These are phyloP conservation scores for Sula dactylatra DNA, from an alignment of 2,113 vertebrate species.

Conservation along the genomic window DNA sequence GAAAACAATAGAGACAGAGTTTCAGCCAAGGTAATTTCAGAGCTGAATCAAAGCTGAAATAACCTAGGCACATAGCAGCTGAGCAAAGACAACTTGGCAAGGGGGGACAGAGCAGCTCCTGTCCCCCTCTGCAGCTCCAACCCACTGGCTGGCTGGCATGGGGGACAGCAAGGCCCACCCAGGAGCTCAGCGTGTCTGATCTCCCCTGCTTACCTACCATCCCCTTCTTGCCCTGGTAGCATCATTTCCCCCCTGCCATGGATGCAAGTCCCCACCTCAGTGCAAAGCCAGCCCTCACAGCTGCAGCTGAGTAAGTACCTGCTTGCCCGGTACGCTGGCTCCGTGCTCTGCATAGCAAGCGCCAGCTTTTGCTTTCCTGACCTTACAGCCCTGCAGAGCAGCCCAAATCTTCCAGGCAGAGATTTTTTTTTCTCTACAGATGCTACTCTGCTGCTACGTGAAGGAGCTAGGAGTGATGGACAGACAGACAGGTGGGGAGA, in stretches of 20 bases:
- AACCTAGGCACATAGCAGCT: not conserved
- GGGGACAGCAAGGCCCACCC: not conserved
- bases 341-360: not conserved
- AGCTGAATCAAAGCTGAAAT: conserved; percentile 26
- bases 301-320: conserved; percentile 6
- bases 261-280: not conserved
- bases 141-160: not conserved
- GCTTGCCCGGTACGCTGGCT: not conserved
- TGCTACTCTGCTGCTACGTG: fast-evolving
- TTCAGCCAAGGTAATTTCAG: conserved; percentile 31
- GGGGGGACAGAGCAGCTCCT: not conserved
- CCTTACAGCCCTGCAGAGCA: conserved; percentile 9
- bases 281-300: not conserved
- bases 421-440: not conserved
- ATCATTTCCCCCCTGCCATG: not conserved
- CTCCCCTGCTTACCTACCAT: not conserved
- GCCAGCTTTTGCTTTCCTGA: not conserved
- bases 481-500: not conserved
- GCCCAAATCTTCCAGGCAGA: not conserved
- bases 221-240: not conserved
- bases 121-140: not conserved
- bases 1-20: conserved; percentile 38
- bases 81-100: not conserved
- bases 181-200: not conserved
- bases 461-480: not conserved